Evolutionary conservation across 1,140 invertebrate species (phyloP).

Genomic region (Lysiphlebus fabarum): DNA sequence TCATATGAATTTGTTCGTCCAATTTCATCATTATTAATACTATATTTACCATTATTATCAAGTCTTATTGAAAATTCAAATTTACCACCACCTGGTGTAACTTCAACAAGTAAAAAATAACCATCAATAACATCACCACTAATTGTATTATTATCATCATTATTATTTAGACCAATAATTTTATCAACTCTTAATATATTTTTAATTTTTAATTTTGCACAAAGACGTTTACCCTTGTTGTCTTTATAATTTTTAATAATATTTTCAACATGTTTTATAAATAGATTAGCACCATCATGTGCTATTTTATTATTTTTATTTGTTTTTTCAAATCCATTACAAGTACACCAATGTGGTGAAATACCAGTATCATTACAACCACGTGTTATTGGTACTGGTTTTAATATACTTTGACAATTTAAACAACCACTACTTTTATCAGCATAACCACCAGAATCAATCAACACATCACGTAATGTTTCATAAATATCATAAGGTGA

Average conservation of each 20-base stretch:
- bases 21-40: constrained; percentile 50
- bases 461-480: constrained; percentile 59
- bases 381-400: constrained; percentile 61
- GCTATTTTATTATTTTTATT: constrained; percentile 49
- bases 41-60: constrained; percentile 41
- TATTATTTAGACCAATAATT: constrained; percentile 47
- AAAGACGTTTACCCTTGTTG: constrained; percentile 46
- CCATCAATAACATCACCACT: constrained; percentile 29
- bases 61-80: constrained; percentile 61
- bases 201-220: constrained; percentile 54
- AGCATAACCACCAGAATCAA: constrained; percentile 41
- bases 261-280: constrained; percentile 49
- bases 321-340: constrained; percentile 56
- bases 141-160: constrained; percentile 41
- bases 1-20: constrained; percentile 63
- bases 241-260: constrained; percentile 47
- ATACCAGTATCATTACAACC: constrained; percentile 71
- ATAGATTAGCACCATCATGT: constrained; percentile 36
- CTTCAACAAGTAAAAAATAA: constrained; percentile 56
- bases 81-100: constrained; percentile 56
- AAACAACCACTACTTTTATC: constrained; percentile 57
- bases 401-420: constrained; percentile 67
- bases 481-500: constrained; percentile 85
- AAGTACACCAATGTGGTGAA: constrained; percentile 75
- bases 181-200: constrained; percentile 48